Conservation (phyloP, 2,113 vertebrate genomes). For the Mesitornis unicolor region DNA sequence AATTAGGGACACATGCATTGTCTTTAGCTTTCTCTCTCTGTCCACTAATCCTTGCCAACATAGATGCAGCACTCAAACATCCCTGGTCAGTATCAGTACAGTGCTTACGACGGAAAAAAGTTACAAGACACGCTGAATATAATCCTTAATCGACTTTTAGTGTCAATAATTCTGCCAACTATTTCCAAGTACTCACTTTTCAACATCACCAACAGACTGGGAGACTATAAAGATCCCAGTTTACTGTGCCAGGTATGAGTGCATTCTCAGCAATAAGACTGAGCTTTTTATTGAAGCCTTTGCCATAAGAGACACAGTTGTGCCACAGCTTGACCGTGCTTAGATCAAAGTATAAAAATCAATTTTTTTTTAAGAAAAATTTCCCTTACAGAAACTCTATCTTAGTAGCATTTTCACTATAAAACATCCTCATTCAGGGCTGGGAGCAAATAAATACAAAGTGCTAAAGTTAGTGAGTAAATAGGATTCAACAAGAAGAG, state of each 20-base stretch:
- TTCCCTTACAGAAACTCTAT: background rate
- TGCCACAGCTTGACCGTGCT: background rate
- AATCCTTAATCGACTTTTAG: background rate
- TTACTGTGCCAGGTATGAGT: background rate
- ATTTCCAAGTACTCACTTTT: background rate
- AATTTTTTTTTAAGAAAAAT: background rate
- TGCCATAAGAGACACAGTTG: background rate
- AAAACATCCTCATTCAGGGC: background rate
- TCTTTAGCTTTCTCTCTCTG: background rate
- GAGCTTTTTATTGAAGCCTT: background rate
- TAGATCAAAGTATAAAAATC: background rate
- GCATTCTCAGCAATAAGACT: background rate
- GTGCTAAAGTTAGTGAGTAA: slow-evolving; percentile 1
- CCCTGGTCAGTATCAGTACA: background rate
- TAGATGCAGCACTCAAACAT: background rate
- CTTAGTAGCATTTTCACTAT: background rate
- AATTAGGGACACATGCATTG: background rate
- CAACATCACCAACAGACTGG: background rate
- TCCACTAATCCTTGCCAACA: background rate
- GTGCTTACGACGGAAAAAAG: background rate
- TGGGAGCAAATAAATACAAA: background rate
- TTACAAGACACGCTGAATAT: background rate
- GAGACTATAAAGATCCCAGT: background rate
- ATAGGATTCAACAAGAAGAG: background rate
- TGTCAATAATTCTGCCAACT: background rate